phyloP scores from a whole-genome alignment of 2,797 vertebrate species.

The Helarctos malayanus region DNA sequence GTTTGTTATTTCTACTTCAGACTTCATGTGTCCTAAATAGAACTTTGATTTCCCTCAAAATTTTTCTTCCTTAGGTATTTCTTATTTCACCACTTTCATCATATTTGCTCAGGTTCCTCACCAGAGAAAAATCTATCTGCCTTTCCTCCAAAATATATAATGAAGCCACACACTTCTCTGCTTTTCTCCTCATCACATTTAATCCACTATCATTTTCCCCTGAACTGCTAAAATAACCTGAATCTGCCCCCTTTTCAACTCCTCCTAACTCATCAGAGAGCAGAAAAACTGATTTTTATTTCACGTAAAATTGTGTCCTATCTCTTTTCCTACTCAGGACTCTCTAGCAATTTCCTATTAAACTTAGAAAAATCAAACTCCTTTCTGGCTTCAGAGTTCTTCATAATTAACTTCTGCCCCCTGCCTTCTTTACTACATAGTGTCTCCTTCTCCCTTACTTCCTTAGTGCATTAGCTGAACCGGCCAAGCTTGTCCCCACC shows the following conservation, averaged over 20 bases:
- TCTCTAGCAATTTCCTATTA: background rate
- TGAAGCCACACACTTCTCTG: background rate
- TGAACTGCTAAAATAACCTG: background rate
- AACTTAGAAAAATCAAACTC: background rate
- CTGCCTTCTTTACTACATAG: background rate
- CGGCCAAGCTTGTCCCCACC: background rate
- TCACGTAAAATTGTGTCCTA: background rate
- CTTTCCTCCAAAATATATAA: background rate
- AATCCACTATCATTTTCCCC: background rate
- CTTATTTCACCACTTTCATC: background rate
- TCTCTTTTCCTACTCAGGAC: background rate
- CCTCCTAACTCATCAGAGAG: background rate
- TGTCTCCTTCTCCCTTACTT: rapidly evolving
- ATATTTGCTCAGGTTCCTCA: background rate
- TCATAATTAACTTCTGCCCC: background rate
- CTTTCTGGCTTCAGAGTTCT: background rate
- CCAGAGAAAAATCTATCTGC: background rate
- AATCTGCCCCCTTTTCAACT: background rate
- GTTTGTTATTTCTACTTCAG: background rate
- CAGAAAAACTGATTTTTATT: background rate
- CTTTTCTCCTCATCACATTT: background rate
- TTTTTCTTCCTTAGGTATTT: background rate
- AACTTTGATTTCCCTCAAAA: background rate
- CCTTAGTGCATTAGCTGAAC: background rate
- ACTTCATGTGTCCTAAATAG: background rate